phyloP scores from a whole-genome alignment of 2,888 invertebrate genomes.

The Sceliomorpha sp. region DNA sequence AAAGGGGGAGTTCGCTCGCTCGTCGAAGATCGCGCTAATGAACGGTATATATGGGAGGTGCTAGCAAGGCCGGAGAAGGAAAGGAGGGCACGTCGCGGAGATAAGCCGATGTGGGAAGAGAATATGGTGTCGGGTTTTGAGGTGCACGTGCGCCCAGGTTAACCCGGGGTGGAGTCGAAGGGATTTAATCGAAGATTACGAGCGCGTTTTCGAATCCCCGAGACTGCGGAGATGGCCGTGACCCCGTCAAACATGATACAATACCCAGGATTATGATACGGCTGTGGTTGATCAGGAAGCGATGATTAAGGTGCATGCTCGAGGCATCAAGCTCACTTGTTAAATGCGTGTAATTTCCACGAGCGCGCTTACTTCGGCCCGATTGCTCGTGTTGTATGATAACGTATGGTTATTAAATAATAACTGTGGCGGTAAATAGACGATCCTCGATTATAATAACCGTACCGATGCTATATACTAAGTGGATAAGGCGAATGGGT shows the following conservation, averaged over 20 bases:
- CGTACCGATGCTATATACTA: no score
- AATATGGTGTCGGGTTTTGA: slow-evolving; percentile 26
- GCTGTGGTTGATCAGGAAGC: slow-evolving; percentile 25
- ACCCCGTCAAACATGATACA: slow-evolving; percentile 30
- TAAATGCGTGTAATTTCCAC: slow-evolving; percentile 30
- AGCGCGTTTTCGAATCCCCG: slow-evolving; percentile 16
- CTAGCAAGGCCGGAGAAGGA: no score
- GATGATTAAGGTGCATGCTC: slow-evolving; percentile 24
- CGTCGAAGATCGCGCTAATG: no score
- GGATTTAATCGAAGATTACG: slow-evolving; percentile 48
- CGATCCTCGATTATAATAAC: no score
- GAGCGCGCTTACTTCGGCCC: slow-evolving; percentile 20
- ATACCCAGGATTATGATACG: slow-evolving; percentile 3
- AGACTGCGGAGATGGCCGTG: slow-evolving; percentile 23
- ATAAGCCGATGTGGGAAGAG: slow-evolving; percentile 1
- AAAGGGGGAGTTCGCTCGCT: no score
- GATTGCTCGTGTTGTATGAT: no score
- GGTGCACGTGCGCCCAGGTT: slow-evolving; percentile 24
- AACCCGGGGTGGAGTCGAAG: slow-evolving; percentile 26
- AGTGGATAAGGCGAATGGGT: no score
- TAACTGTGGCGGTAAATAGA: no score
- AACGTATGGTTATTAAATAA: no score
- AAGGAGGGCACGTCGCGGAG: no score
- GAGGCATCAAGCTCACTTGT: slow-evolving; percentile 29
- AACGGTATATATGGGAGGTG: no score